These are phyloP conservation scores for Drosophila hydei DNA, from an alignment of 1,140 invertebrate species.

Conservation along the genomic window DNA sequence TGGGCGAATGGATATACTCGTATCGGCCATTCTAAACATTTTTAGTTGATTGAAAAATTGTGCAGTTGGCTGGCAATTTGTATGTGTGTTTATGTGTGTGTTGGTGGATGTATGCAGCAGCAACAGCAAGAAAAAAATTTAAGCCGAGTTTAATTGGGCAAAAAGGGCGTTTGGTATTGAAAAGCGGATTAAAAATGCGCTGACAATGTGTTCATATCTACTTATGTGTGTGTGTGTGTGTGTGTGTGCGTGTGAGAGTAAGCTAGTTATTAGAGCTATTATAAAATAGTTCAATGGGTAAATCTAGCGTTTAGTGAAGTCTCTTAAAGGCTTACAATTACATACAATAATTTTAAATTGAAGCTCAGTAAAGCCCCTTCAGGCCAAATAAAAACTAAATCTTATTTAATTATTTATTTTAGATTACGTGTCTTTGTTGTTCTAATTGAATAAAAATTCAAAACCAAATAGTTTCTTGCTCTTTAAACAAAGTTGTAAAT, in stretches of 20 bases:
- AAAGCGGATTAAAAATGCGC: constrained; percentile 50
- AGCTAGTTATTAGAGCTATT: constrained; percentile 11
- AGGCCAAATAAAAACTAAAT: too few relatives aligned
- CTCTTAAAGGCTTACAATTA: not conserved
- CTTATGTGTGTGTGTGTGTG: not conserved
- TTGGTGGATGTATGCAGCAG: constrained; percentile 4
- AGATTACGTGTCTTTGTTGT: too few relatives aligned
- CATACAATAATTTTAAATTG: not conserved
- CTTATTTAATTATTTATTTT: too few relatives aligned
- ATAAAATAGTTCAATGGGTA: constrained; percentile 24
- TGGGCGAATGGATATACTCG: constrained; percentile 62
- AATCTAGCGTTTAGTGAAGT: not conserved
- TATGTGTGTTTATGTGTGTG: constrained; percentile 1
- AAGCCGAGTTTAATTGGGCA: constrained; percentile 77
- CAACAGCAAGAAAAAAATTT: constrained; percentile 45
- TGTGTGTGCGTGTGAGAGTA: not conserved
- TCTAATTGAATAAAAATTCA: too few relatives aligned
- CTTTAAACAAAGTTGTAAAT: too few relatives aligned
- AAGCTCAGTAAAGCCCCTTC: not conserved
- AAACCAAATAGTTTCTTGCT: too few relatives aligned
- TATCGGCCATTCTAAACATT: constrained; percentile 72
- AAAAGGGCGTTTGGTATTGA: constrained; percentile 28
- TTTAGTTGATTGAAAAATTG: constrained; percentile 82
- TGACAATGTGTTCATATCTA: constrained; percentile 41
- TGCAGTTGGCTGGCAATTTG: constrained; percentile 73